These are phyloP conservation scores for Cryptocephalus primarius DNA, from an alignment of 2,888 invertebrate genomes.

Conservation along the genomic window DNA sequence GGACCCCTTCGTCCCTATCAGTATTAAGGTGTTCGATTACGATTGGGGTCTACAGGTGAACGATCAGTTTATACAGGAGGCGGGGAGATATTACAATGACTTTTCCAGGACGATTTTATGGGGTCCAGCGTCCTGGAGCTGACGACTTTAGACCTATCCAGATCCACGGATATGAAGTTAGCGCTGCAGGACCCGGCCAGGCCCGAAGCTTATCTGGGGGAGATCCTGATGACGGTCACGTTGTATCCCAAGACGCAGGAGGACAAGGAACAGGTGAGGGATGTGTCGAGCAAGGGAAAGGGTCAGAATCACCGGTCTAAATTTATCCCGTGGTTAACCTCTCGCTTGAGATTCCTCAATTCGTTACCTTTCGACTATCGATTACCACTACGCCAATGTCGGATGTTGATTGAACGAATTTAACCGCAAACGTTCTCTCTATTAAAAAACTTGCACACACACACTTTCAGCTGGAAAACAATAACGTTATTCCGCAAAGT, in stretches of 20 bases:
- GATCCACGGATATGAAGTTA: constrained; percentile 65
- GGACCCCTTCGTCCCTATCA: constrained; percentile 77
- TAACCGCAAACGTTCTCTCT: no score
- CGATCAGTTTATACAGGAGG: not conserved
- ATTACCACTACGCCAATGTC: no score
- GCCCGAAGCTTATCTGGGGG: constrained; percentile 60
- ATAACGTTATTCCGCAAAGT: no score
- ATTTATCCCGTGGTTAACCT: no score
- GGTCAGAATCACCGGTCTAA: no score
- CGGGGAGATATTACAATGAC: no score
- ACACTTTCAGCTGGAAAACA: no score
- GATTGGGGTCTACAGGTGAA: constrained; percentile 75
- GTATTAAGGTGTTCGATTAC: constrained; percentile 92
- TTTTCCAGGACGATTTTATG: constrained; percentile 88
- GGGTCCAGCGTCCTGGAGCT: constrained; percentile 81
- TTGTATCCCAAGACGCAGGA: constrained; percentile 90
- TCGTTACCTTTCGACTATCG: no score
- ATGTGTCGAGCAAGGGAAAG: not conserved
- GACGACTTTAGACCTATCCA: constrained; percentile 67
- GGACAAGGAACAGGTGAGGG: constrained; percentile 82
- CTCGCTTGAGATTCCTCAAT: no score
- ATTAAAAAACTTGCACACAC: no score
- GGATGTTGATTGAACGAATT: no score
- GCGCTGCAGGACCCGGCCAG: constrained; percentile 69
- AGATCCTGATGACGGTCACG: constrained; percentile 70